Evolutionary conservation across 2,113 vertebrate species (phyloP).

Genomic region (Orycteropus afer): DNA sequence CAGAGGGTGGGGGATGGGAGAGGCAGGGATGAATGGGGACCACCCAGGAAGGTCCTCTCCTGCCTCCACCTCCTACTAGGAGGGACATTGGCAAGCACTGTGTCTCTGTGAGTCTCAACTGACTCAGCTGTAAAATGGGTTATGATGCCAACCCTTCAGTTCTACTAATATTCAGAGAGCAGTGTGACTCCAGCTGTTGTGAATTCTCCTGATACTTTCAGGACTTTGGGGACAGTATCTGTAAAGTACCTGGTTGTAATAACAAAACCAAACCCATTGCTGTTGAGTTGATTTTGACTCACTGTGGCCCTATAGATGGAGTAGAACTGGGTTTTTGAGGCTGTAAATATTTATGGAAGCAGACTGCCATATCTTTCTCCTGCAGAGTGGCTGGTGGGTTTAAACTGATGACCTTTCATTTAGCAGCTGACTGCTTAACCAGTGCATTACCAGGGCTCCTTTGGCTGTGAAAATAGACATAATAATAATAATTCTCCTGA

Average conservation of each 20-base stretch:
- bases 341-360: background rate
- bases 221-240: background rate
- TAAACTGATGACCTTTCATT: background rate
- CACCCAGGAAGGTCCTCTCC: background rate
- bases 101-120: background rate
- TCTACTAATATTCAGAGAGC: background rate
- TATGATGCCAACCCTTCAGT: fast-evolving
- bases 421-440: too few relatives aligned
- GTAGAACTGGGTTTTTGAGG: background rate
- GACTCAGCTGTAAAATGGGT: background rate
- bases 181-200: background rate
- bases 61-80: too few relatives aligned
- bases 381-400: background rate
- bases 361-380: background rate
- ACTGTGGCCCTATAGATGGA: background rate
- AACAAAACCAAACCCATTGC: background rate
- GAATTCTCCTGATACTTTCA: background rate
- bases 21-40: background rate
- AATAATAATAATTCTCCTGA: background rate
- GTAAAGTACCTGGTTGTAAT: background rate
- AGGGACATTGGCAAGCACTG: background rate
- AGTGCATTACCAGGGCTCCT: background rate
- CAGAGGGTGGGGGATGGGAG: background rate
- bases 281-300: background rate
- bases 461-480: background rate